These are phyloP conservation scores for Caenorhabditis inopinata DNA, from an alignment of 1,140 invertebrate species.

Conservation along the genomic window DNA sequence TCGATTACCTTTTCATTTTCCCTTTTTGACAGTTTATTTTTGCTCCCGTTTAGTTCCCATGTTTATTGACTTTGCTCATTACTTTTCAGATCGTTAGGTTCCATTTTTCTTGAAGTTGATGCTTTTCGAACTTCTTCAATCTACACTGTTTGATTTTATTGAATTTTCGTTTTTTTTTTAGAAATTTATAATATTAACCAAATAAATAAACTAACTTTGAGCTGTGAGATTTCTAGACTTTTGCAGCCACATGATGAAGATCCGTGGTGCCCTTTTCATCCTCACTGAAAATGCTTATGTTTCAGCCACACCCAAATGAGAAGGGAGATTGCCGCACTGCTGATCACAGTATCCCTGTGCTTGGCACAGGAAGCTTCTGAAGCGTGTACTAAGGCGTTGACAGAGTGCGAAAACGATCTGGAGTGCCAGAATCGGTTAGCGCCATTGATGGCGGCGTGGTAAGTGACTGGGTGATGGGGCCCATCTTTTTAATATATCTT, in stretches of 20 bases:
- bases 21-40: background rate
- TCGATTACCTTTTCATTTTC: background rate
- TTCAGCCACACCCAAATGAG: background rate
- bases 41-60: background rate
- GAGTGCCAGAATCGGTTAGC: slow-evolving; percentile 44
- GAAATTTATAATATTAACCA: too few relatives aligned
- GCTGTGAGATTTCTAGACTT: too few relatives aligned
- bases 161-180: too few relatives aligned
- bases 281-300: background rate
- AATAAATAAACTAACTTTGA: too few relatives aligned
- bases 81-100: background rate
- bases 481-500: too few relatives aligned
- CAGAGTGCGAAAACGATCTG: slow-evolving; percentile 42
- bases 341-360: background rate
- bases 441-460: slow-evolving; percentile 46
- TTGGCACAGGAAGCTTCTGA: slow-evolving; percentile 23
- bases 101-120: too few relatives aligned
- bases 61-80: background rate
- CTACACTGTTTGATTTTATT: background rate
- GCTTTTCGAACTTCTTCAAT: background rate
- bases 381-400: slow-evolving; percentile 36
- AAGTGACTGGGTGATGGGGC: too few relatives aligned
- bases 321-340: background rate
- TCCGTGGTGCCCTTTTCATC: too few relatives aligned
- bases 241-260: too few relatives aligned